Evolutionary conservation across 2,113 vertebrate genomes (phyloP).

Genomic region (Noturus placidus): DNA sequence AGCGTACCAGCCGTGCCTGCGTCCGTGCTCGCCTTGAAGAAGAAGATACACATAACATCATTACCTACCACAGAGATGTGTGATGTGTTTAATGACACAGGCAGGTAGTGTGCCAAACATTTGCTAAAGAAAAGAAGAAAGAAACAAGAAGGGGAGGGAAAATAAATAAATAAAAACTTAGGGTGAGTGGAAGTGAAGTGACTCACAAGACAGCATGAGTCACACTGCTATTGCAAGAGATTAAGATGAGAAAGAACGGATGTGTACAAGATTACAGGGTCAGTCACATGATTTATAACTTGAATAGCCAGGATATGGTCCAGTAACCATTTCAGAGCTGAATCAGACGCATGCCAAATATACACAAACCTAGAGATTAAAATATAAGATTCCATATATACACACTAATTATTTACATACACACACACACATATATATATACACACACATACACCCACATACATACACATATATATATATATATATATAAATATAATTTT

Average conservation of each 20-base stretch:
- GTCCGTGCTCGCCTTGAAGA: slow-evolving; percentile 88
- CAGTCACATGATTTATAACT: slow-evolving; percentile 27
- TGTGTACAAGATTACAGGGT: background rate
- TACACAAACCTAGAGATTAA: background rate
- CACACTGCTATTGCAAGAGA: slow-evolving; percentile 23
- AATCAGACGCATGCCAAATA: background rate
- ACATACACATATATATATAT: no score
- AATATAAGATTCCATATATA: background rate
- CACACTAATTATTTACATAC: no score
- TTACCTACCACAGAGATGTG: background rate
- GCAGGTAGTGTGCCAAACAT: background rate
- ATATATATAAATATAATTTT: no score
- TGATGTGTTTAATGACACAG: background rate
- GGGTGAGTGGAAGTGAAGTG: background rate
- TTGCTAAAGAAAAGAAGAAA: background rate
- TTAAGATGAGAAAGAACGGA: slow-evolving; percentile 37
- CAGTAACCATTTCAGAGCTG: background rate
- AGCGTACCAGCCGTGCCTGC: slow-evolving; percentile 85
- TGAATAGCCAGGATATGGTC: background rate
- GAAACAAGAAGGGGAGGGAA: no score
- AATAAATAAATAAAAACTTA: background rate
- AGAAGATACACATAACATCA: background rate
- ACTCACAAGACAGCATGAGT: slow-evolving; percentile 36
- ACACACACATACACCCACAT: no score
- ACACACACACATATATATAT: no score